These are phyloP conservation scores for Porites evermanni DNA, from an alignment of 92 coral and sea anemone species.

Conservation along the genomic window DNA sequence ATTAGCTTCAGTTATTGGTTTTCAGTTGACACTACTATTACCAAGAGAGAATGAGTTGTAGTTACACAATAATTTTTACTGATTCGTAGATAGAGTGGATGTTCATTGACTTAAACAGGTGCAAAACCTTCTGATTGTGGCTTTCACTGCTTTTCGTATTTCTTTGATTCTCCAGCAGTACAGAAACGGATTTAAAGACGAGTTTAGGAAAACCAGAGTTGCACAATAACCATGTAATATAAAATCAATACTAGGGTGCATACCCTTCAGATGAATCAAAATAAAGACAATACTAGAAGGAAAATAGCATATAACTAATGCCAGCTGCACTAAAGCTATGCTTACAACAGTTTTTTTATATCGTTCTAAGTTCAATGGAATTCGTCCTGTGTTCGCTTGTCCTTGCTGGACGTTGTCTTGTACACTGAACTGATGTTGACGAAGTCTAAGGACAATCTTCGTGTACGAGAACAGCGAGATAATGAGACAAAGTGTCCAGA, in stretches of 20 bases:
- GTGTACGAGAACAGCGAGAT: not conserved
- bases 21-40: no score
- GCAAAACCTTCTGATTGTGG: no score
- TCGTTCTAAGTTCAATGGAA: not conserved
- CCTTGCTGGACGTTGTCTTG: not conserved
- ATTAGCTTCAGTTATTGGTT: no score
- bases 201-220: constrained; percentile 9
- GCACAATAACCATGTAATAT: no score
- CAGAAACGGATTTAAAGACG: constrained; percentile 8
- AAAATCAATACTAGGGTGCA: no score
- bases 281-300: accelerated
- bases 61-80: no score
- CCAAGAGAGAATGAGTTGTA: no score
- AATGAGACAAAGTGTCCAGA: not conserved
- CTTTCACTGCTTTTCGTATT: not conserved
- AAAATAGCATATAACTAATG: not conserved
- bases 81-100: not conserved
- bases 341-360: constrained; percentile 5
- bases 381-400: not conserved
- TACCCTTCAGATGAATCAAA: not conserved
- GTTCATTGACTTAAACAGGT: not conserved
- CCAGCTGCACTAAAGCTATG: constrained; percentile 12
- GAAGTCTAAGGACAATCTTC: constrained; percentile 1
- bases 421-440: not conserved
- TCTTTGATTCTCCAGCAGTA: not conserved